Evolutionary conservation across 2,888 invertebrate species (phyloP).

Genomic region (Trypoxylon attenuatum): DNA sequence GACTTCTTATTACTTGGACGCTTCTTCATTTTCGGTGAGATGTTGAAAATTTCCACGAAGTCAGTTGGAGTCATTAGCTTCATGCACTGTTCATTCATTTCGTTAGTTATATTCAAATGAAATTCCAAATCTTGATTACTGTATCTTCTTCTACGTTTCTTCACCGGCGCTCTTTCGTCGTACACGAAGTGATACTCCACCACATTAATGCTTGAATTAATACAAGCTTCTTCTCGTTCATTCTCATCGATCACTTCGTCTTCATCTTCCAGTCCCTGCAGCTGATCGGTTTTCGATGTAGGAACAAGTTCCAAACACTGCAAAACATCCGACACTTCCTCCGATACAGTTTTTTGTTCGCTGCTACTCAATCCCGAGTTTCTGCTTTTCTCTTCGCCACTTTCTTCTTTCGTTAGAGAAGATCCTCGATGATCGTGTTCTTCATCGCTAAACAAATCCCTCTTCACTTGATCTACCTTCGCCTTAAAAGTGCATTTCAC

Average conservation of each 20-base stretch:
- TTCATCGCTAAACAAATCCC: slow-evolving; percentile 70
- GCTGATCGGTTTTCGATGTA: slow-evolving; percentile 28
- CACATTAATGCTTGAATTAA: slow-evolving; percentile 21
- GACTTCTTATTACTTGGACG: slow-evolving; percentile 34
- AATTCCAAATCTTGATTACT: slow-evolving; percentile 60
- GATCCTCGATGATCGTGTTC: slow-evolving; percentile 56
- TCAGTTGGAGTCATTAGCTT: slow-evolving; percentile 56
- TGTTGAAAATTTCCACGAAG: slow-evolving; percentile 63
- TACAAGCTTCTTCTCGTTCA: too few species aligned
- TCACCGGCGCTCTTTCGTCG: slow-evolving; percentile 57
- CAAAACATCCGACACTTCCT: slow-evolving; percentile 61
- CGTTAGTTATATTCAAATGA: slow-evolving; percentile 49
- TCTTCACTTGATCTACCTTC: slow-evolving; percentile 67
- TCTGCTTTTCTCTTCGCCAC: slow-evolving; percentile 5
- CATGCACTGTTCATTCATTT: slow-evolving; percentile 36
- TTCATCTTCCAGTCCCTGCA: neutral
- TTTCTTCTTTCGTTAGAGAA: neutral
- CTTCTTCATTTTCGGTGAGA: slow-evolving; percentile 56
- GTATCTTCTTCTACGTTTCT: slow-evolving; percentile 59
- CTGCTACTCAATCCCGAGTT: neutral
- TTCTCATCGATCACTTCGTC: slow-evolving; percentile 7
- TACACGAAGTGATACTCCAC: slow-evolving; percentile 58
- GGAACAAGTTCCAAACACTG: slow-evolving; percentile 68
- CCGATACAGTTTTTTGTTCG: slow-evolving; percentile 4
- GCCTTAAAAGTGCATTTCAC: slow-evolving; percentile 42